A percentile compares a stretch with the other conserved stretches of the same genome.
These are phyloP conservation scores for Ctenopoma kingsleyae DNA, from an alignment of 2,797 vertebrate species.

Conservation along the genomic window DNA sequence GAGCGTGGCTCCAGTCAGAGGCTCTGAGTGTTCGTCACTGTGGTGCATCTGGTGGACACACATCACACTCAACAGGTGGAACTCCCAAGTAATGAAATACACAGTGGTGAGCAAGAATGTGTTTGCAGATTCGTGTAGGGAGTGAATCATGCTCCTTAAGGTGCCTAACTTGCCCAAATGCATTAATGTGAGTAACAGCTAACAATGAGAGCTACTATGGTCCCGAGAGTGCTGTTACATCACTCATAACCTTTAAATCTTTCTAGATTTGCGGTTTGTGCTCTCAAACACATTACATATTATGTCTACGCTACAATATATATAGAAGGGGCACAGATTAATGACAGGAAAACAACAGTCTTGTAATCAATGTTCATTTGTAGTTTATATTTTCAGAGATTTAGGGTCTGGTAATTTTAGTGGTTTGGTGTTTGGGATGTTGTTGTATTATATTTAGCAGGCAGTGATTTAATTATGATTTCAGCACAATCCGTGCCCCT, in stretches of 20 bases:
- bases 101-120: constrained; percentile 24
- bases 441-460: not conserved
- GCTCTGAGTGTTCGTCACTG: constrained; percentile 16
- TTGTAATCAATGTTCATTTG: not conserved
- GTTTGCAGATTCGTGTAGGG: not conserved
- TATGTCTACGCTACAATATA: too few species aligned
- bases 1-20: constrained; percentile 36
- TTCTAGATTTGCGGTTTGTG: too few species aligned
- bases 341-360: not conserved
- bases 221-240: constrained; percentile 6
- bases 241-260: constrained; percentile 8
- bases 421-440: not conserved
- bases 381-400: not conserved
- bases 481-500: constrained; percentile 8
- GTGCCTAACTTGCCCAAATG: constrained; percentile 7
- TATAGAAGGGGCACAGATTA: not conserved
- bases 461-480: not conserved
- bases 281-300: not conserved
- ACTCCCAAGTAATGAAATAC: constrained; percentile 21
- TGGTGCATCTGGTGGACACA: constrained; percentile 2
- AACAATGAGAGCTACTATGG: constrained; percentile 2
- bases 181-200: constrained; percentile 14
- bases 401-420: not conserved
- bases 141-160: constrained; percentile 17
- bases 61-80: constrained; percentile 39